phyloP scores from a whole-genome alignment of 2,888 invertebrate species.

The Nycteola revayana region DNA sequence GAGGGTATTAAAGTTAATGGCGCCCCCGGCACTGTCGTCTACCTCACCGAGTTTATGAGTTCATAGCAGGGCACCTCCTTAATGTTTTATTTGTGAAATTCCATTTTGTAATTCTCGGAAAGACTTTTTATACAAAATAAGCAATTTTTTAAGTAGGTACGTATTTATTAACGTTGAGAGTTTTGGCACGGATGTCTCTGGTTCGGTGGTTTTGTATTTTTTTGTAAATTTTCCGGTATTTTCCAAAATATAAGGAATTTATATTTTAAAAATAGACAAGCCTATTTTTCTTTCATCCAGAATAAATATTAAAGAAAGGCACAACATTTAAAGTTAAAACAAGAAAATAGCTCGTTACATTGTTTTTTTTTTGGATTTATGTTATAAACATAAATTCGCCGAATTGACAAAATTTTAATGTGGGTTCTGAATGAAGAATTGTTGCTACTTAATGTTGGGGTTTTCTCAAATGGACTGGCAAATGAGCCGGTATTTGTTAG shows the following conservation, averaged over 20 bases:
- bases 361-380: too few species aligned
- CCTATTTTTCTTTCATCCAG: too few species aligned
- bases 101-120: constrained; percentile 28
- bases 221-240: too few species aligned
- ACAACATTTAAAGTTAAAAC: too few species aligned
- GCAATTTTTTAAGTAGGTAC: constrained; percentile 7
- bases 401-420: constrained; percentile 19
- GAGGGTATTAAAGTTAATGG: constrained; percentile 73
- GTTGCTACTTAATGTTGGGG: constrained; percentile 49
- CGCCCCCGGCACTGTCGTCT: constrained; percentile 50
- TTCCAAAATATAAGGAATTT: too few species aligned
- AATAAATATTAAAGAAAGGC: too few species aligned
- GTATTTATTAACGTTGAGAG: too few species aligned
- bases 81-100: constrained; percentile 54
- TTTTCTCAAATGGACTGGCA: constrained; percentile 70
- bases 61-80: constrained; percentile 54
- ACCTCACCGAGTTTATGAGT: constrained; percentile 62
- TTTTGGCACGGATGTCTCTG: too few species aligned
- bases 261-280: too few species aligned
- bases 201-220: too few species aligned
- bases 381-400: background rate
- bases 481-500: constrained; percentile 69
- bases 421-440: constrained; percentile 38
- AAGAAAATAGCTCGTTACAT: too few species aligned
- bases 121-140: constrained; percentile 28